Conservation (phyloP, 2,888 invertebrate species). For the Tanytarsus gracilentus region DNA sequence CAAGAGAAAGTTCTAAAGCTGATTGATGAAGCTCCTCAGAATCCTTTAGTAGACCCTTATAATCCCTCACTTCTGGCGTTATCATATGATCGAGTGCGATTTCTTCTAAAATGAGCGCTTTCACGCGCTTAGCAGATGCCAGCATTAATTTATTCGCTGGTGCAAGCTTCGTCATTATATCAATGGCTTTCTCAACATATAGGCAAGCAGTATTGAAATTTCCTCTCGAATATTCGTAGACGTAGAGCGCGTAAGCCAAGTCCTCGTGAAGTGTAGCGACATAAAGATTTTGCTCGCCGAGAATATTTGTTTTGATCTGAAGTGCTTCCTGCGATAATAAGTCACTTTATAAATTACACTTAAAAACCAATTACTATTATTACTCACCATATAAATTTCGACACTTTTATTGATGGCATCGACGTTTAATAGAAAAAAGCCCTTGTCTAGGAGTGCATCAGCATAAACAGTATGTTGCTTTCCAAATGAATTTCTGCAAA, state of each 20-base stretch:
- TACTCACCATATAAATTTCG: constrained; percentile 63
- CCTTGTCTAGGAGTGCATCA: constrained; percentile 78
- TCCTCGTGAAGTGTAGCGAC: constrained; percentile 88
- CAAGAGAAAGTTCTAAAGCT: constrained; percentile 67
- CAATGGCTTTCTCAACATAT: constrained; percentile 74
- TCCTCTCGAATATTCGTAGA: constrained; percentile 83
- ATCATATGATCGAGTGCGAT: constrained; percentile 71
- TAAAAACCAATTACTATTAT: constrained; percentile 1
- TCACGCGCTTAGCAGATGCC: constrained; percentile 82
- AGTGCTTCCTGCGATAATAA: constrained; percentile 53
- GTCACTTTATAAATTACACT: constrained; percentile 28
- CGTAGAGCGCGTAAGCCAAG: constrained; percentile 86
- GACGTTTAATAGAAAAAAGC: constrained; percentile 81
- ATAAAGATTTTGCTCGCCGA: constrained; percentile 75
- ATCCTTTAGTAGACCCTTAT: constrained; percentile 55
- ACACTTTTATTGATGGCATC: constrained; percentile 79
- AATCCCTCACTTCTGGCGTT: constrained; percentile 43
- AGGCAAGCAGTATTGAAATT: constrained; percentile 72
- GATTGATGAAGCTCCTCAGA: constrained; percentile 77
- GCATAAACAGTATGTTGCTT: constrained; percentile 71
- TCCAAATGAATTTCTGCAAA: constrained; percentile 45
- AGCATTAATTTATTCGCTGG: constrained; percentile 75
- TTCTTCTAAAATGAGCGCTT: constrained; percentile 87
- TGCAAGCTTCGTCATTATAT: constrained; percentile 69
- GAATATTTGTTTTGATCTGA: constrained; percentile 62